Base-by-base conservation (phyloP, 92 coral and sea anemone species). In the Metridium senile region DNA sequence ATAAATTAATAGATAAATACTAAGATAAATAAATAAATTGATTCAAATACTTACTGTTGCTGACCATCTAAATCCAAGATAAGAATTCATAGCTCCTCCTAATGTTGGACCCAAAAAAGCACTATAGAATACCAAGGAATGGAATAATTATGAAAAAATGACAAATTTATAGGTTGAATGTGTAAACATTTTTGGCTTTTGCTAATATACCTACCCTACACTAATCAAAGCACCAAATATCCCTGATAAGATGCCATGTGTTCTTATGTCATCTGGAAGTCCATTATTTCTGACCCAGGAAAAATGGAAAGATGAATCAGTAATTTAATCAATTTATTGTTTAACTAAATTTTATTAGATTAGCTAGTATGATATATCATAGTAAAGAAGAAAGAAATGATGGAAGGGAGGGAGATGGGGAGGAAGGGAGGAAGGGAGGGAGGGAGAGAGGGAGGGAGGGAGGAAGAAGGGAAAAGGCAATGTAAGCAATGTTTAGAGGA, bases 171-270 rank as follows among this genome's bases (percentile, higher is more conserved):
- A n/a, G n/a, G n/a, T n/a, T n/a, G n/a, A n/a, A n/a, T n/a, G n/a
- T n/a, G n/a, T n/a, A n/a, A n/a, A n/a, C n/a, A n/a, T n/a, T n/a
- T n/a, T n/a, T n/a, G n/a, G n/a, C n/a, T n/a, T n/a, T n/a, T n/a
- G n/a, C n/a, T n/a, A n/a, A n/a, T n/a, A n/a, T 17, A 84, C 93
- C 87, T 47, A 95, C 99, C 99, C 99, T 57, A 95, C 65, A 75
- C 97, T 92, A 18, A 89, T 90, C 47, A 85, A 80, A 11, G 97
- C 68, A 71, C 88, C 88, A 70, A 91, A 95, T 31, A 95, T 87
- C 19, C 99, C 99, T 6, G 99, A 89, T 53, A 95, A 47, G 16
- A 92, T 77, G 6, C 97, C 97, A 62, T 95, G 97, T 26, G 97
- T 92, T 7, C 97, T 77, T 9, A 95, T 88, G 52, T 95, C 97